Base-by-base conservation (phyloP, 2,797 vertebrate genomes). In the Kryptopterus vitreolus region DNA sequence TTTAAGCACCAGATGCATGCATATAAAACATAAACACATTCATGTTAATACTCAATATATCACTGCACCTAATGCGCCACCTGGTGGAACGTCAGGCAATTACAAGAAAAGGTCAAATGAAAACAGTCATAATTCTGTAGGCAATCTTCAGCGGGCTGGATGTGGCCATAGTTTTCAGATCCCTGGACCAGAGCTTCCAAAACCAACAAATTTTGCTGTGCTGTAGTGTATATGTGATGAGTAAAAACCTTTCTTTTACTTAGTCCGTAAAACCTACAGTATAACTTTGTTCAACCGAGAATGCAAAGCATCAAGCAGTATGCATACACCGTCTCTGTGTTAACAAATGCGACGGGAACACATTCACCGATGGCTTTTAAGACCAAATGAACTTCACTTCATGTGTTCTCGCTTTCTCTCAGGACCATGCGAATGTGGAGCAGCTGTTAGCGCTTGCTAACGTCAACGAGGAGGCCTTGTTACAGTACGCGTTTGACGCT, bases 381-480 rank as follows among this genome's bases (percentile, higher is more conserved):
- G 1, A 68, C 16, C 12, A 69, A 31, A 1, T 53, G 18, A 35
- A 35, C 48, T 71, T 63, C 8, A 50, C 18, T 85, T 12, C 83
- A 73, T 5, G 11, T 65, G 1, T 29, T 29, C 0, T 48, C 9
- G 63, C 16, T 55, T 16, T 4, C 31, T 38, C 46, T 0, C 88
- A 99, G 97, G 96, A 98, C 89, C 90, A 87, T 82, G 83, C 83
- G 0, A 91, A 96, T 15, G 94, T 93, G 0, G 92, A 94, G 2
- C 91, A 92, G 87, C 94, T 99, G 68, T 93, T 98, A 85, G 90
- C 94, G 22, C 79, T 87, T 0, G 88, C 89, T 12, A 99, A 98
- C 0, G 92, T 98, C 70, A 92, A 95, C 76, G 84, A 79, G 0
- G 92, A 95, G 0, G 96, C 96, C 33, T 89, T 99, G 84, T 88